Evolutionary conservation across 1,140 invertebrate genomes (phyloP).

Genomic region (Maconellicoccus hirsutus): DNA sequence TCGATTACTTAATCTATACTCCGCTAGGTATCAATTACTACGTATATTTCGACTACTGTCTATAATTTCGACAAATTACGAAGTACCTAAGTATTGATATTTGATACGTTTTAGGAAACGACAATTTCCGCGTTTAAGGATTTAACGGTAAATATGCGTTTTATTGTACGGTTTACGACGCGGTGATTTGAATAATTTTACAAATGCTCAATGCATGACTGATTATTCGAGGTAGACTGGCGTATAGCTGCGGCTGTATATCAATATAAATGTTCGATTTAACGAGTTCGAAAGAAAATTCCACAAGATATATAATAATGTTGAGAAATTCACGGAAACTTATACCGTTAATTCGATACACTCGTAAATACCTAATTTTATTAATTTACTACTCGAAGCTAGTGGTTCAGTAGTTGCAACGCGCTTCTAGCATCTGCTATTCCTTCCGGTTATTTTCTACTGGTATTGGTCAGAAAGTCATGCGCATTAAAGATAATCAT

Average conservation of each 20-base stretch:
- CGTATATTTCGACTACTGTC: no score
- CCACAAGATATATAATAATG: background rate
- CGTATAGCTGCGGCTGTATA: background rate
- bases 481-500: slow-evolving; percentile 17
- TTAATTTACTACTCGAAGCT: background rate
- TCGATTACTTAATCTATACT: no score
- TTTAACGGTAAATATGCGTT: no score
- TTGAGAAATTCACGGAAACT: background rate
- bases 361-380: slow-evolving; percentile 1
- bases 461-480: background rate
- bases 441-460: background rate
- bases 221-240: background rate
- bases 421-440: slow-evolving; percentile 10
- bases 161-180: no score
- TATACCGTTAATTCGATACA: background rate
- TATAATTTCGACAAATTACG: no score
- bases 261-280: background rate
- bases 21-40: no score
- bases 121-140: no score
- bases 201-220: background rate
- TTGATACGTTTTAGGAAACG: no score
- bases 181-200: background rate
- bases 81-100: no score
- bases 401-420: background rate
- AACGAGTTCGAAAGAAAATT: background rate